phyloP scores from a whole-genome alignment of 2,797 vertebrate genomes.

The Bradypus variegatus region DNA sequence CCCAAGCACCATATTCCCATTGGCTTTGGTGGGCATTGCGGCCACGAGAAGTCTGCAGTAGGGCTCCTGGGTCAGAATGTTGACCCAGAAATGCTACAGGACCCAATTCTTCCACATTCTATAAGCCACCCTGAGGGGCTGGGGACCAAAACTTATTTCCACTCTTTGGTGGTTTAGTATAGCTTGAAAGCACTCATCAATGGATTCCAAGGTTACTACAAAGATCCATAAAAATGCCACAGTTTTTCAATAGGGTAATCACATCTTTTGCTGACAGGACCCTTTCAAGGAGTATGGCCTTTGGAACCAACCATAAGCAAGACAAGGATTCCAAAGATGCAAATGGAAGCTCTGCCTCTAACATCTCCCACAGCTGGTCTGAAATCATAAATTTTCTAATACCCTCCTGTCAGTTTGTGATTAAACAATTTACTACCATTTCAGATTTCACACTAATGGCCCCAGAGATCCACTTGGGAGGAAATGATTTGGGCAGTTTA shows the following conservation, averaged over 20 bases:
- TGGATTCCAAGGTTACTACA: not conserved
- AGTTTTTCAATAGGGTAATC: not conserved
- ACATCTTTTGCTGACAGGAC: not conserved
- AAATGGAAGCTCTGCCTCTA: not conserved
- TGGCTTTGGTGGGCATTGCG: not conserved
- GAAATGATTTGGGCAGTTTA: not conserved
- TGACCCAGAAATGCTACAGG: not conserved
- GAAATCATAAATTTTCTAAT: not conserved
- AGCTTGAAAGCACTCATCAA: not conserved
- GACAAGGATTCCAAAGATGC: not conserved
- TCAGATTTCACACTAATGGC: slow-evolving; percentile 32
- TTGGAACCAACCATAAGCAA: not conserved
- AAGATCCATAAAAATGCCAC: not conserved
- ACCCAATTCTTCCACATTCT: not conserved
- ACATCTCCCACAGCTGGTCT: not conserved
- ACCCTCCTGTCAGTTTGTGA: not conserved
- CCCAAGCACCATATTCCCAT: not conserved
- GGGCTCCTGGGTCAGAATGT: not conserved
- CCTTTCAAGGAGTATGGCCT: not conserved
- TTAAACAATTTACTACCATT: slow-evolving; percentile 8
- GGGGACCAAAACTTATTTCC: not conserved
- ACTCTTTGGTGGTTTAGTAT: not conserved
- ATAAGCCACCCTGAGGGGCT: not conserved
- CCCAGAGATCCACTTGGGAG: not conserved
- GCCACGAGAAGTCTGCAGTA: not conserved